phyloP scores from a whole-genome alignment of 2,113 vertebrate genomes.

The Callospermophilus lateralis region DNA sequence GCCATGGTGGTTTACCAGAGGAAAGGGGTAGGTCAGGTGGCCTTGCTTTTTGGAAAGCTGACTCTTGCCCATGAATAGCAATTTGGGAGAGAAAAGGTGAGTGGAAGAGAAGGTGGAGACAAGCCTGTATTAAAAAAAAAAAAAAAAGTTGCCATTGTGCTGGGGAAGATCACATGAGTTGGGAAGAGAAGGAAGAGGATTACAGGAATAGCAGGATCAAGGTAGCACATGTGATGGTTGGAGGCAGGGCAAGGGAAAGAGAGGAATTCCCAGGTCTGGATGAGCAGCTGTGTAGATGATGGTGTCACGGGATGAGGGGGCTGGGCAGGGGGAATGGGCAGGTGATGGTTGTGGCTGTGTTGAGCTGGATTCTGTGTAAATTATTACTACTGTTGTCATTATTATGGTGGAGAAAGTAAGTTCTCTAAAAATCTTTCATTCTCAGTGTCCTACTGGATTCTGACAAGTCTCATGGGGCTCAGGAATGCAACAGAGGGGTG shows the following conservation, averaged over 20 bases:
- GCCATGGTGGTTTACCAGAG: background rate
- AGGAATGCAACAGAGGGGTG: background rate
- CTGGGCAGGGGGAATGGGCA: accelerated
- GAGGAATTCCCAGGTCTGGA: background rate
- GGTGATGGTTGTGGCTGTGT: background rate
- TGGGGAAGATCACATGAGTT: background rate
- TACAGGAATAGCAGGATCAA: background rate
- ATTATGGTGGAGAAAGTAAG: background rate
- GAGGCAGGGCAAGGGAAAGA: accelerated
- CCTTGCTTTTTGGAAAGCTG: background rate
- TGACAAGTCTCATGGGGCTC: background rate
- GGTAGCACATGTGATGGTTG: accelerated
- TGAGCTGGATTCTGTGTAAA: background rate
- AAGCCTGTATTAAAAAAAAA: too few relatives aligned
- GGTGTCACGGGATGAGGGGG: background rate
- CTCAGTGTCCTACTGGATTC: background rate
- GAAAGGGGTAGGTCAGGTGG: background rate
- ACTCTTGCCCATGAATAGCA: background rate
- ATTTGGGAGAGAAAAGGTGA: background rate
- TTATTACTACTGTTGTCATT: background rate
- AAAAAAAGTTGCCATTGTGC: too few relatives aligned
- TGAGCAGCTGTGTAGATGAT: accelerated
- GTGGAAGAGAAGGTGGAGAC: background rate
- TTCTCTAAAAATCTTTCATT: background rate
- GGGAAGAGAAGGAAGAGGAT: background rate